Evolutionary conservation across 2,113 vertebrate genomes (phyloP).

Genomic region (Podarcis cretensis): DNA sequence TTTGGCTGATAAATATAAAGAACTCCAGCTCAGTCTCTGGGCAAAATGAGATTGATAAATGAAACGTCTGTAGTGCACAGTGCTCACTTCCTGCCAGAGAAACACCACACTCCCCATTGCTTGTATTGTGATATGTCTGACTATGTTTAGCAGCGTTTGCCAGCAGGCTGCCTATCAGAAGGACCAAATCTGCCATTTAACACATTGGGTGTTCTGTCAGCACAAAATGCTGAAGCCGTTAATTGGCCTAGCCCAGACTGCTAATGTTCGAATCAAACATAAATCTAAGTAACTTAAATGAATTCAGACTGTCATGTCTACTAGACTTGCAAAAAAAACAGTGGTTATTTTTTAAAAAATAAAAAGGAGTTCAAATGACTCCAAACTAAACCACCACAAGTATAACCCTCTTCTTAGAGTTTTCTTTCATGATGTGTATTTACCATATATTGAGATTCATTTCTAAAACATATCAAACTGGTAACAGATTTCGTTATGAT

Average conservation of each 20-base stretch:
- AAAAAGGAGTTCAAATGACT: neutral
- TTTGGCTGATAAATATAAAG: slow-evolving; percentile 34
- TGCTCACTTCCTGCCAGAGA: slow-evolving; percentile 63
- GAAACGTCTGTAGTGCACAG: slow-evolving; percentile 50
- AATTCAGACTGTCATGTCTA: slow-evolving; percentile 4
- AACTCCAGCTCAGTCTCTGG: slow-evolving; percentile 21
- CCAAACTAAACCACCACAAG: neutral
- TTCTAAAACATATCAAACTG: neutral
- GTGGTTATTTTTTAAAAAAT: neutral
- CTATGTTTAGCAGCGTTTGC: slow-evolving; percentile 54
- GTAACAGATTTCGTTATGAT: neutral
- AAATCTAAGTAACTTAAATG: slow-evolving; percentile 11
- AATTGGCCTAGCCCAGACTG: neutral
- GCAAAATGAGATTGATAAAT: slow-evolving; percentile 52
- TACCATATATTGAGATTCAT: neutral
- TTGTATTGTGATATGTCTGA: slow-evolving; percentile 61
- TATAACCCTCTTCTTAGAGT: neutral
- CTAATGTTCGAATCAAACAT: neutral
- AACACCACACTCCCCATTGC: slow-evolving; percentile 68
- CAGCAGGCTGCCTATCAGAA: slow-evolving; percentile 49
- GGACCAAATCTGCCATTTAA: slow-evolving; percentile 54
- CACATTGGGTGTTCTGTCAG: slow-evolving; percentile 70
- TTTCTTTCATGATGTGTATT: neutral
- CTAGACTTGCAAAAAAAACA: too few species aligned
- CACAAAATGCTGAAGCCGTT: slow-evolving; percentile 32